Percentiles rank a stretch among this genome's conserved stretches.
phyloP scores from a whole-genome alignment of 92 coral and sea anemone genomes.

The Porites lobata region DNA sequence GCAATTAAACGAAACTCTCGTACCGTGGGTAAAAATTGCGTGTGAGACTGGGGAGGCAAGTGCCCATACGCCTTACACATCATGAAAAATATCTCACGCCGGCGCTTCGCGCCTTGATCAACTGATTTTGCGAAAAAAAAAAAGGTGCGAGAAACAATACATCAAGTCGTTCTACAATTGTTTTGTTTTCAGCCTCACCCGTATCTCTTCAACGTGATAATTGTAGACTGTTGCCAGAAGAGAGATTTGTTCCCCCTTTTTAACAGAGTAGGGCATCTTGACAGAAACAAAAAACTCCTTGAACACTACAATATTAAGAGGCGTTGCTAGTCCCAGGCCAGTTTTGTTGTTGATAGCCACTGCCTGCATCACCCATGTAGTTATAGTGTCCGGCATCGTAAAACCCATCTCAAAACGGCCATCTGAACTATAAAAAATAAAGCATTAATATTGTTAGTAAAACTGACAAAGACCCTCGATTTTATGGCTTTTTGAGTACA shows the following conservation, averaged over 20 bases:
- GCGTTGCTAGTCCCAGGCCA: slow-evolving; percentile 92
- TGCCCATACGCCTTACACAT: too few species aligned
- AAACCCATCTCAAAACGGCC: slow-evolving; percentile 60
- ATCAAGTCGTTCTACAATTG: too few species aligned
- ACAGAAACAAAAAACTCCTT: slow-evolving; percentile 73
- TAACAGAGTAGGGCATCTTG: slow-evolving; percentile 92
- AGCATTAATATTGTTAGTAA: too few species aligned
- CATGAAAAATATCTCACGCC: too few species aligned
- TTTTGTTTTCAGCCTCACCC: slow-evolving; percentile 47
- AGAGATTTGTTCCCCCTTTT: slow-evolving; percentile 93
- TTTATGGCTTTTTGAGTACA: not conserved
- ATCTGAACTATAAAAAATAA: slow-evolving; percentile 35
- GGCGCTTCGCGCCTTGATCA: too few species aligned
- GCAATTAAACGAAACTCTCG: too few species aligned
- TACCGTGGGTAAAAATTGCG: too few species aligned
- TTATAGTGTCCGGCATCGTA: slow-evolving; percentile 94
- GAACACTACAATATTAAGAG: slow-evolving; percentile 66
- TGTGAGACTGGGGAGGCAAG: too few species aligned
- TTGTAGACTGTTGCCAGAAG: slow-evolving; percentile 86
- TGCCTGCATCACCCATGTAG: slow-evolving; percentile 96
- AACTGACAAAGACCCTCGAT: not conserved
- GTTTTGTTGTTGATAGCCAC: slow-evolving; percentile 93
- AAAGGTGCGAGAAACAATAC: too few species aligned
- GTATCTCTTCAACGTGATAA: slow-evolving; percentile 41
- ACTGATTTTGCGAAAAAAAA: too few species aligned